These are phyloP conservation scores for Ursus arctos DNA, from an alignment of 2,113 vertebrate species.

Conservation along the genomic window DNA sequence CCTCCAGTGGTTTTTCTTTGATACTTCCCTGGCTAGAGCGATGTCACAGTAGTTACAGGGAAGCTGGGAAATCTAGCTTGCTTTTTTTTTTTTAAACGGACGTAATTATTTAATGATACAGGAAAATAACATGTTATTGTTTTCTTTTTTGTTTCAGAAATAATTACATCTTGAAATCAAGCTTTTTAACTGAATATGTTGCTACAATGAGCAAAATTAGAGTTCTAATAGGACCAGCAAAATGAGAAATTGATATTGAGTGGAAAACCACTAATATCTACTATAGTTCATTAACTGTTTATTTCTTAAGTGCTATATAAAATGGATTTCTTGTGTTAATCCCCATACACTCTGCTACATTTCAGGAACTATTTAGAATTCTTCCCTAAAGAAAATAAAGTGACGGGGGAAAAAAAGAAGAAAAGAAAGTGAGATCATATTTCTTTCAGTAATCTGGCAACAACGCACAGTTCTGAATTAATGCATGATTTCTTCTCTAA, in stretches of 20 bases:
- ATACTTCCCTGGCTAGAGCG: background rate
- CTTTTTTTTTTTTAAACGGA: too few relatives aligned
- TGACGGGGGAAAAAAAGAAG: background rate
- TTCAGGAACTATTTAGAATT: background rate
- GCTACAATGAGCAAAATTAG: background rate
- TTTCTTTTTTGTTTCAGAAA: too few relatives aligned
- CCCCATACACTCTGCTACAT: background rate
- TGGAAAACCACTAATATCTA: background rate
- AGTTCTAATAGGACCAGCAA: background rate
- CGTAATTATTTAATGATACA: too few relatives aligned
- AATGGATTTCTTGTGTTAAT: background rate
- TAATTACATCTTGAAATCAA: background rate
- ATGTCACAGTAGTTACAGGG: background rate
- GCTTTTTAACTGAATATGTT: background rate
- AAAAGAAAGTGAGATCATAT: background rate
- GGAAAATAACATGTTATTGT: too few relatives aligned
- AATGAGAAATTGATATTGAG: background rate
- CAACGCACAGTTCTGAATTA: background rate
- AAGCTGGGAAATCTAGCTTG: background rate
- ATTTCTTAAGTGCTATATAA: background rate
- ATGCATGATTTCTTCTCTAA: background rate
- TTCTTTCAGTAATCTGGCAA: background rate
- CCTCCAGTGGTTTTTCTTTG: background rate
- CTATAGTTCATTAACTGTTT: background rate
- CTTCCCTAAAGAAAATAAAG: background rate